Evolutionary conservation across 2,797 vertebrate species (phyloP), one percentile per base, ranked within the genome.

Genomic region (Dendrocincla fuliginosa): DNA sequence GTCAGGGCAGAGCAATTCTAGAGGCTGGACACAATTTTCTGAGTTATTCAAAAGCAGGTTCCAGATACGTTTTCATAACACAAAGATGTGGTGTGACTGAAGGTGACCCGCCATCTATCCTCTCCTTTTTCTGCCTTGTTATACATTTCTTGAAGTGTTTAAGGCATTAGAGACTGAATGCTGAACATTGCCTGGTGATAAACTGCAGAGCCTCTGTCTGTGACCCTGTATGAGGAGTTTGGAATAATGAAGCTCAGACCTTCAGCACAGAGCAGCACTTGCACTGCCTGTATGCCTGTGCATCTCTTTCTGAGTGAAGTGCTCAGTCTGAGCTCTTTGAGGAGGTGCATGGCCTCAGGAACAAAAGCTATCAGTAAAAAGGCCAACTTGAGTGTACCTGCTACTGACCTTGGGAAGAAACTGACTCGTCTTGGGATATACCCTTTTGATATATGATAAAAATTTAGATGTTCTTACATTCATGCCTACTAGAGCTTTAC

Each of bases 241-340:
- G 67, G 52, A 79, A 44, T 47, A 64, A 20, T 37, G 59, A 70
- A 91, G 20, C 46, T 50, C 33, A 67, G 55, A 55, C 13, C n/a
- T 61, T 42, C 13, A 37, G 19, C 14, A 24, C 27, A 32, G 71
- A 81, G 35, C 30, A 68, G 22, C 19, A 3, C 25, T 67, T 1
- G 1, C 41, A 24, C 23, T 50, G 28, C 47, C 71, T 70, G 60
- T 16, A 2, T 47, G 49, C 61, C 27, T 47, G 3, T 0, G 1
- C 20, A 3, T 74, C 17, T 53, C 25, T 57, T 60, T 78, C 42
- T 83, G 52, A 85, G 41, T 44, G 15, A 74, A 74, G 22, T 42
- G 44, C 39, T 55, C 27, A 7, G 16, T 64, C 46, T 80, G 60
- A 69, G 9, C 10, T 73, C 17, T 76, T 52, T 32, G 71, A 44